These are phyloP conservation scores for Calliopum simillimum DNA, from an alignment of 2,888 invertebrate genomes.

Conservation along the genomic window DNA sequence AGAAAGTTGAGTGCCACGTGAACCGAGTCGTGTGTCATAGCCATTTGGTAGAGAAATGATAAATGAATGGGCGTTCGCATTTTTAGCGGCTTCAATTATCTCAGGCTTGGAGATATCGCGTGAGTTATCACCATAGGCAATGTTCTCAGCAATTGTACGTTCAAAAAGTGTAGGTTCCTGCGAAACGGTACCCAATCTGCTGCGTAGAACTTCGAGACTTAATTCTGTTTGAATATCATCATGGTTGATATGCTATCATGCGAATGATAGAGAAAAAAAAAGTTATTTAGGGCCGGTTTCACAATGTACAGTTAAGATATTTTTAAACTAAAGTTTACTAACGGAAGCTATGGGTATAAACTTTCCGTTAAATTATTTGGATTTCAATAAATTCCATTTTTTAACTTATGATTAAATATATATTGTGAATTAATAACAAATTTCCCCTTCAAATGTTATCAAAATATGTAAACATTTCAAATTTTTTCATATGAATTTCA, in stretches of 20 bases:
- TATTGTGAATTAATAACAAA: too few relatives aligned
- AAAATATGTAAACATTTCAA: too few relatives aligned
- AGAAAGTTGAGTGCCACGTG: slow-evolving; percentile 81
- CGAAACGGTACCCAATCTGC: slow-evolving; percentile 83
- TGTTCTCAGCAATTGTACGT: slow-evolving; percentile 85
- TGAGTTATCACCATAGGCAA: slow-evolving; percentile 86
- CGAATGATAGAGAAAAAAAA: neutral
- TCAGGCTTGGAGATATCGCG: slow-evolving; percentile 76
- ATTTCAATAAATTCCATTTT: too few relatives aligned
- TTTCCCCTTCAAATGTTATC: too few relatives aligned
- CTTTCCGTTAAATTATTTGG: too few relatives aligned
- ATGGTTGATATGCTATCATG: slow-evolving; percentile 67
- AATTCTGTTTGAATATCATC: slow-evolving; percentile 73
- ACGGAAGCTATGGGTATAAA: too few relatives aligned
- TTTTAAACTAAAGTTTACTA: too few relatives aligned
- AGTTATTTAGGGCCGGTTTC: too few relatives aligned
- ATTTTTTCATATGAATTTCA: too few relatives aligned
- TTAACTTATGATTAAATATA: too few relatives aligned
- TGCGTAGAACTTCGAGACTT: slow-evolving; percentile 75
- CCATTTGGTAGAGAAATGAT: slow-evolving; percentile 80
- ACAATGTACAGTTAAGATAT: too few relatives aligned
- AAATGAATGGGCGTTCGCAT: slow-evolving; percentile 84
- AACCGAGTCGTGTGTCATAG: slow-evolving; percentile 80
- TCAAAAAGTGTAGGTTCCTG: slow-evolving; percentile 90
- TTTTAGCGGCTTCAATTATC: slow-evolving; percentile 78